Conservation (phyloP, 2,797 vertebrate genomes). For the Moxostoma hubbsi region DNA sequence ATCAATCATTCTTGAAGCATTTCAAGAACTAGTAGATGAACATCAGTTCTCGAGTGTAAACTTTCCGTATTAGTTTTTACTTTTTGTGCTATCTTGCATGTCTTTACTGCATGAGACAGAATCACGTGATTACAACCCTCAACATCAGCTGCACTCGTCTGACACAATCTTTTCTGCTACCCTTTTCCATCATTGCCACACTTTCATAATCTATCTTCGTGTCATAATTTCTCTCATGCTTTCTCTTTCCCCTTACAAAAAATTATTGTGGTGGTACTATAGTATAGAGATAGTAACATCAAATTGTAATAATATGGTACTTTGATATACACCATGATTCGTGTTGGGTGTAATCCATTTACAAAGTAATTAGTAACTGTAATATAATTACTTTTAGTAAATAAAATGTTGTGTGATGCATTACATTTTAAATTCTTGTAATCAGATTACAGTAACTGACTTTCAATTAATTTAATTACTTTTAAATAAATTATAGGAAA, state of each 20-base stretch:
- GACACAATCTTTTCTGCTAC: slow-evolving; percentile 34
- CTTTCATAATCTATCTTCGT: slow-evolving; percentile 19
- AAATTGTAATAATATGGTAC: background rate
- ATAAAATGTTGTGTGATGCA: no score
- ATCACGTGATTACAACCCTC: slow-evolving; percentile 33
- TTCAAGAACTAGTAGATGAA: background rate
- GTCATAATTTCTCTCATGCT: background rate
- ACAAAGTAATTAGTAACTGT: no score
- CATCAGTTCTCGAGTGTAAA: no score
- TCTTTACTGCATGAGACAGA: slow-evolving; percentile 9
- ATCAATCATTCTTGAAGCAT: background rate
- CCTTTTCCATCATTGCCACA: slow-evolving; percentile 28
- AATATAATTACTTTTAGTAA: no score
- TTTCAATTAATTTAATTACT: no score
- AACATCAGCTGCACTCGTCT: slow-evolving; percentile 36
- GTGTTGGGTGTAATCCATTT: no score
- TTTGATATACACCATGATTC: background rate
- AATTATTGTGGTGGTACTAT: background rate
- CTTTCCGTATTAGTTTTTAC: background rate
- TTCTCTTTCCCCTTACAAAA: background rate
- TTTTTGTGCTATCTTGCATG: slow-evolving; percentile 18
- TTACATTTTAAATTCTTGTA: no score
- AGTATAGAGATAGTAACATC: background rate
- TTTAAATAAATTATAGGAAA: no score
- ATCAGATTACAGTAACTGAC: no score